A percentile compares a stretch with the other conserved stretches of the same genome.
Evolutionary conservation across 2,888 invertebrate genomes (phyloP).

Genomic region (Nomada ferruginata): DNA sequence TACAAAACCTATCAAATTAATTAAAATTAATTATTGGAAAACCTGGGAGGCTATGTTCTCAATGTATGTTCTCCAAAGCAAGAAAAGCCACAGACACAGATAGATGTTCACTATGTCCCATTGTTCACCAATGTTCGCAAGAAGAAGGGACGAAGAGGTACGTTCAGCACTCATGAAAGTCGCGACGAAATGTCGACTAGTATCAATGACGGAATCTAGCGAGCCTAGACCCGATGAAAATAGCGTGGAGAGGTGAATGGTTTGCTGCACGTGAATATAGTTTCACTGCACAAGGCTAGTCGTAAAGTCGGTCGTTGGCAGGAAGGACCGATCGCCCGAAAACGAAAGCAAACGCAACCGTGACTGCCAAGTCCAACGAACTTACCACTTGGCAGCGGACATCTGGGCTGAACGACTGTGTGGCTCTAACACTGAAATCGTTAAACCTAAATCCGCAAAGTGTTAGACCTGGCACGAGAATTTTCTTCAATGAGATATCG

Average conservation of each 20-base stretch:
- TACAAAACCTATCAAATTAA: too few species aligned
- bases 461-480: not conserved
- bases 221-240: conserved; percentile 36
- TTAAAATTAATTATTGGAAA: too few species aligned
- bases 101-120: conserved; percentile 21
- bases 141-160: conserved; percentile 19
- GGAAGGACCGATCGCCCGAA: conserved; percentile 49
- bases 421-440: not conserved
- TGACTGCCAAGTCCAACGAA: conserved; percentile 63
- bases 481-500: conserved; percentile 17
- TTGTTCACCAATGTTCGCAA: conserved; percentile 16
- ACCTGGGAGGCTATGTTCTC: too few species aligned
- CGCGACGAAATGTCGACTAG: conserved; percentile 10
- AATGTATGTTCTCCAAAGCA: too few species aligned
- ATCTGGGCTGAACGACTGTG: too few species aligned
- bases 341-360: conserved; percentile 54
- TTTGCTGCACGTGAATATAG: conserved; percentile 52
- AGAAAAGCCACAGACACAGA: conserved; percentile 19
- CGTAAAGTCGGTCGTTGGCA: conserved; percentile 38
- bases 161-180: not conserved
- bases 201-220: conserved; percentile 42
- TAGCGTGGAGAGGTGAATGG: conserved; percentile 48
- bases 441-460: not conserved
- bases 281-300: conserved; percentile 57
- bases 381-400: conserved; percentile 43